Base-by-base conservation (phyloP, 2,888 invertebrate species). In the Ennomos quercinarius region DNA sequence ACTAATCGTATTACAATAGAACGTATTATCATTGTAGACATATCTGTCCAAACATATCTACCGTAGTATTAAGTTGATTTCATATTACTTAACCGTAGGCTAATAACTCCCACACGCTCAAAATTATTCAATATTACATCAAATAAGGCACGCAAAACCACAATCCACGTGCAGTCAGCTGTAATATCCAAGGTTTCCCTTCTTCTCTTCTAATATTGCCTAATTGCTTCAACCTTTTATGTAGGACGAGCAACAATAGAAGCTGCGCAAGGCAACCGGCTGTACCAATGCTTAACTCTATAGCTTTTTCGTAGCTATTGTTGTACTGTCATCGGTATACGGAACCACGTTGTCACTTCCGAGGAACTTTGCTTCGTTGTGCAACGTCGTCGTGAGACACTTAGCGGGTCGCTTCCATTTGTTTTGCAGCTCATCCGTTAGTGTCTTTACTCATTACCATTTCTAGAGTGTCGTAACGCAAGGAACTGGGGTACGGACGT, bases 171-270 rank as follows among this genome's bases (percentile, higher is more conserved):
- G 54, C 55, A 57, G 54, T 57, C 66, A 69, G 67, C 72, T 73
- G 63, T 66, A 64, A 44, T 58, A 69, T 61, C 74, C 84, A 87
- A 90, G 86, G 89, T 80, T 84, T 83, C 76, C 77, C 81, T 51
- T 54, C 54, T 76, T 77, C 71, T 72, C 76, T 77, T 78, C 77
- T 76, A 82, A 83, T 81, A 81, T 87, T 86, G 81, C 83, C 75
- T 90, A 90, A 91, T 89, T 86, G 77, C 78, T 84, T 78, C 77
- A 86, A 83, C 87, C 84, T 86, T 78, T 61, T 76, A 64, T 61
- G 70, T 74, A 76, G 79, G 76, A 79, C 74, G 76, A 70, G 72
- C 71, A 84, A 87, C 84, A 87, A 87, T 86, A 76, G 84, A 81
- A 80, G 75, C 80, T 73, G 62, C 50, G 61, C 80, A 82, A 83